Evolutionary conservation across 2,888 invertebrate species (phyloP), one percentile per base, ranked within the genome.

Genomic region (Xestia xanthographa): DNA sequence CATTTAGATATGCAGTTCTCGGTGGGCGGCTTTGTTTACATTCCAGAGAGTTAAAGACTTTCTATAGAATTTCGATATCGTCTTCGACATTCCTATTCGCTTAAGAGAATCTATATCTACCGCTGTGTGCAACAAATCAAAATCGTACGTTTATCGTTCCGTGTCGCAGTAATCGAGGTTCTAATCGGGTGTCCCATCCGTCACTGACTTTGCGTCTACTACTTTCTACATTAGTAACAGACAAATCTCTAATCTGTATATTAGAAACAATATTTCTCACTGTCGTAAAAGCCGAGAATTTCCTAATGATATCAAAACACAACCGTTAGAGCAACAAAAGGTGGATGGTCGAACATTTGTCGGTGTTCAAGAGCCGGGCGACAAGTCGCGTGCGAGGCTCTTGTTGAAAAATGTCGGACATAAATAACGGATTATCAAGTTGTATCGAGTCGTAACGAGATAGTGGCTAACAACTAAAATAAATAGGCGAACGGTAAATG

Each of bases 391-490:
- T 95, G 95, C 94, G 92, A 89, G 89, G 87, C 84, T 86, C 86
- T 87, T 89, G 89, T 92, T 91, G 95, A 96, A 94, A 95, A 95
- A 96, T 95, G 91, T 92, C 87, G 81, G 86, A 92, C 94, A 96
- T 96, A 95, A 96, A 96, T 96, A 95, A 96, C 94, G 92, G 95
- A 96, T 96, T 96, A 96, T 95, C 96, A 92, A 92, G 90, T 92
- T 91, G 93, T 95, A 95, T 94, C 94, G 92, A 91, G 92, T 92
- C 91, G 92, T 94, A 94, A 93, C 93, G 92, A 94, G 95, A 95
- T 95, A 94, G 92, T 89, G 86, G 90, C 90, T 90, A 92, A 93
- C 94, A 93, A 93, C 92, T 91, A 90, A 94, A 94, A 95, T 95
- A 95, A 95, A 95, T 95, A 94, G 93, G 87, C 90, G 91, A 94